These are phyloP conservation scores for Drosophila ananassae DNA, from an alignment of 1,140 invertebrate genomes.

Conservation along the genomic window DNA sequence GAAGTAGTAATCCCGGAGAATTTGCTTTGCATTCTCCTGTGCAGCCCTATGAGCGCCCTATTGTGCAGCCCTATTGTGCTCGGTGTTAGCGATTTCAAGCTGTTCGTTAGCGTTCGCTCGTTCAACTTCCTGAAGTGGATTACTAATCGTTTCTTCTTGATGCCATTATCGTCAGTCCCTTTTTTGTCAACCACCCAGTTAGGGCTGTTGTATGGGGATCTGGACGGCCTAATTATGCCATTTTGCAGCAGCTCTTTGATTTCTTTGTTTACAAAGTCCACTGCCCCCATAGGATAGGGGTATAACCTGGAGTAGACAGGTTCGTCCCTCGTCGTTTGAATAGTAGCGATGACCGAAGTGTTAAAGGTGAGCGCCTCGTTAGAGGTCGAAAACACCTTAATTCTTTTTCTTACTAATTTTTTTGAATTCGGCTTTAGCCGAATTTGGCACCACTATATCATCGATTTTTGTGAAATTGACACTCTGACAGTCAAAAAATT, in stretches of 20 bases:
- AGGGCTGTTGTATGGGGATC: conserved; percentile 5
- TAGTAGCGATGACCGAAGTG: conserved; percentile 10
- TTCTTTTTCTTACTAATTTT: conserved; percentile 6
- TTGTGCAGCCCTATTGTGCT: too few relatives aligned
- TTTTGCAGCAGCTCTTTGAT: conserved; percentile 3
- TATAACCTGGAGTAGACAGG: conserved; percentile 7
- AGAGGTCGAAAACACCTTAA: conserved; percentile 13
- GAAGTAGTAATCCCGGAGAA: too few relatives aligned
- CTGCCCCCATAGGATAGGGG: conserved; percentile 1
- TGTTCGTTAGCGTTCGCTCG: too few relatives aligned
- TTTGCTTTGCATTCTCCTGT: too few relatives aligned
- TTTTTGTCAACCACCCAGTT: conserved; percentile 2
- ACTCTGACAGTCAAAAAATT: conserved; percentile 8
- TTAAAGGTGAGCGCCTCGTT: neutral
- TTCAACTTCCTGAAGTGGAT: conserved; percentile 18
- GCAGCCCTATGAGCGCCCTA: too few relatives aligned
- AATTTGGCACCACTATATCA: conserved; percentile 17
- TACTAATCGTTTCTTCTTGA: conserved; percentile 12
- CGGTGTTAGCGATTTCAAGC: too few relatives aligned
- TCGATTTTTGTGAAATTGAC: conserved; percentile 26
- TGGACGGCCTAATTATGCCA: neutral
- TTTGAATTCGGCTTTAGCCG: conserved; percentile 18
- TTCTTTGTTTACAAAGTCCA: conserved; percentile 10
- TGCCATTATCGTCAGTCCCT: conserved; percentile 14
- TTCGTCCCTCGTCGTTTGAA: conserved; percentile 7